Conservation (phyloP, 2,113 vertebrate genomes). For the Pseudolaguvia tuberculata region DNA sequence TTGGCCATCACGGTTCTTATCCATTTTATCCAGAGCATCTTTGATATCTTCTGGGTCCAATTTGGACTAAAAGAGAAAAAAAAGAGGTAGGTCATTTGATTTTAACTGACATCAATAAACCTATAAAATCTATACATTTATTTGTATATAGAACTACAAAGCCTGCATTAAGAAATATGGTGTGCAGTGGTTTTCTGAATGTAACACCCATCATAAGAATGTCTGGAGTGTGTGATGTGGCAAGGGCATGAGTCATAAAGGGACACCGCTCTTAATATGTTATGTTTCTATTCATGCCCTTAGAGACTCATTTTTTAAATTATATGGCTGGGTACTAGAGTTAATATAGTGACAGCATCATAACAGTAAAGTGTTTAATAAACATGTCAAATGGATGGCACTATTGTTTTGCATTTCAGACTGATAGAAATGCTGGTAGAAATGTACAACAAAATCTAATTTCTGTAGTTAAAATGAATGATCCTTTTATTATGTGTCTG, state of each 20-base stretch:
- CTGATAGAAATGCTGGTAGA: too few relatives aligned
- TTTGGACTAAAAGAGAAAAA: conserved; percentile 47
- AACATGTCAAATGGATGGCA: too few relatives aligned
- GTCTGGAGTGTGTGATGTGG: not conserved
- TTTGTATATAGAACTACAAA: not conserved
- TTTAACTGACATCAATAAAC: not conserved
- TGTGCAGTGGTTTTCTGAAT: not conserved
- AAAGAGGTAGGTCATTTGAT: not conserved
- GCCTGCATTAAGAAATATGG: not conserved
- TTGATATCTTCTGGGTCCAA: conserved; percentile 53
- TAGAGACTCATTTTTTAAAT: too few relatives aligned
- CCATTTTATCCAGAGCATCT: conserved; percentile 57
- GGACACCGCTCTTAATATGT: not conserved
- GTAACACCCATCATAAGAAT: not conserved
- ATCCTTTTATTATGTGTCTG: too few relatives aligned
- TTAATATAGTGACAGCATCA: too few relatives aligned
- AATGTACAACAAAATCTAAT: too few relatives aligned
- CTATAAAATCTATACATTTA: too few relatives aligned
- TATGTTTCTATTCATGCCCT: too few relatives aligned
- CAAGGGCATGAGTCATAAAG: not conserved
- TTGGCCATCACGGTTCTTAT: conserved; percentile 66
- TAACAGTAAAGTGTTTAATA: too few relatives aligned
- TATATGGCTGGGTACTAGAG: too few relatives aligned
- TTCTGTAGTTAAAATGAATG: too few relatives aligned
- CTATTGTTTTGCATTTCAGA: too few relatives aligned